A percentile compares a stretch with the other conserved stretches of the same genome.
phyloP scores from a whole-genome alignment of 2,113 vertebrate species.

The western clawed frog (Xenopus tropicalis) region DNA sequence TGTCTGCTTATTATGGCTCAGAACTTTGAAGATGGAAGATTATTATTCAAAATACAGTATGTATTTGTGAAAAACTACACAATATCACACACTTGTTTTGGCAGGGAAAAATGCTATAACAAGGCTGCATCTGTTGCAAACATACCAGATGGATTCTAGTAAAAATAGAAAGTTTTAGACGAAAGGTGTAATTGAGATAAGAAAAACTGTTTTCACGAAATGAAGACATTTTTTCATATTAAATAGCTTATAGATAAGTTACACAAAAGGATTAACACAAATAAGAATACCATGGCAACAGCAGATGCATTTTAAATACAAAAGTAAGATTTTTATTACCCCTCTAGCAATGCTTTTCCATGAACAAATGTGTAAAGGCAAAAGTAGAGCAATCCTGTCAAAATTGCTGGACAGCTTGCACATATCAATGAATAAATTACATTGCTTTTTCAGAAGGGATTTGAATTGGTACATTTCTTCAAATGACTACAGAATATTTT shows the following conservation, averaged over 20 bases:
- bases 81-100: conserved; percentile 34
- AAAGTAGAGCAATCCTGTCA: too few relatives aligned
- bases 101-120: conserved; percentile 27
- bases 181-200: conserved; percentile 18
- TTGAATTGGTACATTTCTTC: too few relatives aligned
- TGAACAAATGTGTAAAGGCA: too few relatives aligned
- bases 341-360: too few relatives aligned
- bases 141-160: conserved; percentile 23
- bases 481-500: too few relatives aligned
- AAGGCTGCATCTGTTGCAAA: conserved; percentile 22
- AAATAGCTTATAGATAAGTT: not conserved
- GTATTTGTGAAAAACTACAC: conserved; percentile 17
- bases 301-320: not conserved
- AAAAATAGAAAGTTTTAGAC: conserved; percentile 2
- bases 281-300: not conserved
- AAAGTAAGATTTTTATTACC: too few relatives aligned
- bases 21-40: not conserved
- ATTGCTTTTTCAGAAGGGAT: too few relatives aligned
- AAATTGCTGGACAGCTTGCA: too few relatives aligned
- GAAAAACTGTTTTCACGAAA: not conserved
- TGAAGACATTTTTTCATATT: not conserved
- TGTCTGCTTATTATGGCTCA: not conserved
- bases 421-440: too few relatives aligned
- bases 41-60: conserved; percentile 29
- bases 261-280: not conserved